phyloP scores from a whole-genome alignment of 2,113 vertebrate genomes.

The Hippolais icterina region DNA sequence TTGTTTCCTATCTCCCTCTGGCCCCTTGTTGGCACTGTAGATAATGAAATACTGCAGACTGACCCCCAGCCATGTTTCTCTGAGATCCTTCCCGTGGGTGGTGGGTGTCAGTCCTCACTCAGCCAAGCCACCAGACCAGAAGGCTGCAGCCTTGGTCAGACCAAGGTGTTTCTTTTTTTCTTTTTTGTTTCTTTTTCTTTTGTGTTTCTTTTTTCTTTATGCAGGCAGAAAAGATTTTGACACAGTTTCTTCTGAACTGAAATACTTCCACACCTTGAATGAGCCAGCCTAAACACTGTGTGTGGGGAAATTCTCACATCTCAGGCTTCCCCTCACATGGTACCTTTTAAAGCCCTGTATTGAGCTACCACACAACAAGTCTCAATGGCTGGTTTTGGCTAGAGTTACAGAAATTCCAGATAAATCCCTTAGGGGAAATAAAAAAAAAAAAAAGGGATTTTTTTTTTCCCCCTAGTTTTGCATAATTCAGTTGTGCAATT shows the following conservation, averaged over 20 bases:
- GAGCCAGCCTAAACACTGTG: background rate
- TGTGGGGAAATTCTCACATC: background rate
- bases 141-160: background rate
- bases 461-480: background rate
- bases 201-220: background rate
- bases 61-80: fast-evolving
- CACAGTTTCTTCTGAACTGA: background rate
- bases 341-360: background rate
- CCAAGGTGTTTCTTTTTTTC: background rate
- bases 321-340: background rate
- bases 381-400: background rate
- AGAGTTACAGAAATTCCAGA: background rate
- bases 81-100: background rate
- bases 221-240: background rate
- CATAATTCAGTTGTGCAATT: conserved; percentile 29
- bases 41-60: background rate
- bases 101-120: background rate
- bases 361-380: background rate
- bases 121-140: background rate
- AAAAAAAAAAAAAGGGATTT: too few species aligned
- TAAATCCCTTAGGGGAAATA: background rate
- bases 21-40: background rate
- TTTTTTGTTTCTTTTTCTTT: background rate
- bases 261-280: background rate
- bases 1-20: background rate